Evolutionary conservation across 2,797 vertebrate species (phyloP), one percentile per base, ranked within the genome.

Genomic region (Psittacula echo): DNA sequence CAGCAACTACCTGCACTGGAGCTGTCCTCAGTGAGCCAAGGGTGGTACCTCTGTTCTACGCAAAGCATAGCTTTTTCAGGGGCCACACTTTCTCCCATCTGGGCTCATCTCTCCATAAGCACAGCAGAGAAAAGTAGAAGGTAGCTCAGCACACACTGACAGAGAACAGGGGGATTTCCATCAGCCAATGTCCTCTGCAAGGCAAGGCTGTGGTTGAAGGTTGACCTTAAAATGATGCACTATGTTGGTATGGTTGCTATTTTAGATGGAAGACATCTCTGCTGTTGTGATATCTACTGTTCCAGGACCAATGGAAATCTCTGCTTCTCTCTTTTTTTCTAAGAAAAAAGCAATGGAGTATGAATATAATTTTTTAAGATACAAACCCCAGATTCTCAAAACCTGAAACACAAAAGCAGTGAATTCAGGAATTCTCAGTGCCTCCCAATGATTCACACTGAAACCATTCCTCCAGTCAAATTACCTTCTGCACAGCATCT

Each of bases 191-290:
- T 7, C 47, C 77, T 68, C 39, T 62, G 50, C 24, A 51, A 62
- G 54, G 41, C 9, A 29, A 60, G 51, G 54, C 48, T 45, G 24
- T 29, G 22, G 66, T 47, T 70, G 50, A 90, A 84, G 58, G 39
- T 3, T 85, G 71, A 88, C 83, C 73, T 93, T 68, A 93, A 91
- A 90, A 61, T 37, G 7, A 66, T 90, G 45, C 45, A 77, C 39
- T 45, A 4, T 29, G 32, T 68, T 77, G 65, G 75, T 73, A 91
- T 5, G 1, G 72, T 64, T 77, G 58, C 73, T 68, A 32, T 75
- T 94, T 89, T 62, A 89, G 34, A 73, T 21, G 32, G 53, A 74
- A 93, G 76, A 56, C 39, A 62, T 82, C 15, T 82, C 51, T 84
- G 58, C 50, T 84, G 30, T 86, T 74, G 53, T 30, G 58, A 6